phyloP scores from a whole-genome alignment of 1,140 invertebrate genomes.

The Euwallacea fornicatus region DNA sequence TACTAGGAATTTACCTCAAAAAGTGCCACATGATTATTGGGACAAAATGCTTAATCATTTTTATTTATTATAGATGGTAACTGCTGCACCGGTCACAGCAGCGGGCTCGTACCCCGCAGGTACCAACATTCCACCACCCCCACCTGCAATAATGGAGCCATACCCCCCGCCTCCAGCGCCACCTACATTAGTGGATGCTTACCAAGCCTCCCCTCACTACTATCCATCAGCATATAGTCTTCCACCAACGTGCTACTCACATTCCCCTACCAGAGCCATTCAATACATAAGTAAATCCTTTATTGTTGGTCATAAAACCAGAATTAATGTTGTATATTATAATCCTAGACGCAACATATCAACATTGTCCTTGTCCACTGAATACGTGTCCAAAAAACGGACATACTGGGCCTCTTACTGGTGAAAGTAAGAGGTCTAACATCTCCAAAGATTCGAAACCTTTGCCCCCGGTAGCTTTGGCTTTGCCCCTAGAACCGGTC shows the following conservation, averaged over 20 bases:
- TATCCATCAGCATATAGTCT: slow-evolving; percentile 68
- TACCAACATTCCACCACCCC: slow-evolving; percentile 45
- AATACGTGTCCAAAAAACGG: slow-evolving; percentile 95
- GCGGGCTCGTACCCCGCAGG: slow-evolving; percentile 45
- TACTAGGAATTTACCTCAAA: too few relatives aligned
- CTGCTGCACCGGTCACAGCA: slow-evolving; percentile 51
- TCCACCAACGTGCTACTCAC: slow-evolving; percentile 67
- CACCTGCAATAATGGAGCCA: slow-evolving; percentile 54
- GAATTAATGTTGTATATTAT: too few relatives aligned
- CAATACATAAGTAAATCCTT: slow-evolving; percentile 64
- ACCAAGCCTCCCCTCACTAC: slow-evolving; percentile 62
- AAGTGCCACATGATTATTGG: background rate
- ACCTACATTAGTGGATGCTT: slow-evolving; percentile 54
- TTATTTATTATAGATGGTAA: slow-evolving; percentile 42
- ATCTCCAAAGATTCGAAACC: slow-evolving; percentile 51
- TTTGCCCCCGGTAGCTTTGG: slow-evolving; percentile 62
- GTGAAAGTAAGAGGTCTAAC: slow-evolving; percentile 72
- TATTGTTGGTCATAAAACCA: too few relatives aligned
- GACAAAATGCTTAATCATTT: background rate
- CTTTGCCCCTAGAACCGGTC: slow-evolving; percentile 63
- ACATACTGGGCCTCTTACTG: slow-evolving; percentile 95
- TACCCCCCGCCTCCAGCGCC: slow-evolving; percentile 59
- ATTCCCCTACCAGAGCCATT: slow-evolving; percentile 64
- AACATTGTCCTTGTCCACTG: slow-evolving; percentile 81
- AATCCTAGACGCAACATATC: slow-evolving; percentile 61